Evolutionary conservation across 2,113 vertebrate genomes (phyloP), one percentile per base, ranked within the genome.

Genomic region (Tichodroma muraria): DNA sequence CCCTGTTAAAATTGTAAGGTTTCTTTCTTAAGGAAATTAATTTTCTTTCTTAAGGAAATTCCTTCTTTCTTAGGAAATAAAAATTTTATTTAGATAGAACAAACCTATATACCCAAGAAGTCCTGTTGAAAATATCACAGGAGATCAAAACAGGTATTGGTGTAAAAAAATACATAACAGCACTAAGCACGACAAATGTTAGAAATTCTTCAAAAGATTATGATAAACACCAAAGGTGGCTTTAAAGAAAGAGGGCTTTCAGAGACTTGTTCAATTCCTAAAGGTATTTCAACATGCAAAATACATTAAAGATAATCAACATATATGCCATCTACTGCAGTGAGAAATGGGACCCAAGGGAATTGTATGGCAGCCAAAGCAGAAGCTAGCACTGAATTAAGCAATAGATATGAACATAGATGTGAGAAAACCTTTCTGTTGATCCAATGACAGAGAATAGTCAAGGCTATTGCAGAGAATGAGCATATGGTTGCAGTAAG

Each of bases 401-500:
- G 80, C 38, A 63, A 69, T 31, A 76, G 80, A 82, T 24, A 35
- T 3, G 6, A 82, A 57, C 1, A 0, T 0, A 5, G 59, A 61
- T 24, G 38, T 38, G 71, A 88, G 81, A 88, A 91, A 89, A 80
- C 5, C 28, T 63, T 83, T 40, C 22, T 50, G 59, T 57, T 85
- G 42, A 50, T 82, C 59, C 14, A 4, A 25, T 30, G 76, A 52
- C 4, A 73, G 33, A 73, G 47, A 94, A 93, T 11, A 94, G 59
- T 23, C 59, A 60, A 88, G 45, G 33, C 61, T 80, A 45, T 76
- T 53, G 61, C 23, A 76, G 92, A 30, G 33, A 73, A 94, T 7
- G 35, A 91, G 59, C 88, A 81, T 85, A 93, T 80, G 95, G 69
- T 63, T 79, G 88, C 63, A 95, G 45, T 27, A 76, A 91, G 56